phyloP scores from a whole-genome alignment of 2,888 invertebrate genomes.

The Embidobia sp. region DNA sequence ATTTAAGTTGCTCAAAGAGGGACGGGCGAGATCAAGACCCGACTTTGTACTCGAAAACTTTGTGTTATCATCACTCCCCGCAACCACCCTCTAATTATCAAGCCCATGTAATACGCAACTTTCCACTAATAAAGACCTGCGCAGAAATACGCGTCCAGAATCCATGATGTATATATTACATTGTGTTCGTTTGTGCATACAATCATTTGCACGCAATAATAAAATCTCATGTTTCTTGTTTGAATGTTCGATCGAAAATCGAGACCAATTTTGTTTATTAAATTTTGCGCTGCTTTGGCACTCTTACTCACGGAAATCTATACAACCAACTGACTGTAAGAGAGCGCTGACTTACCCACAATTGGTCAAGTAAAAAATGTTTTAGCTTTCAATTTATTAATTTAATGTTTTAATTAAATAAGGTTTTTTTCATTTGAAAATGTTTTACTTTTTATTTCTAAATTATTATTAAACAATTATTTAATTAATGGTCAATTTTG shows the following conservation, averaged over 20 bases:
- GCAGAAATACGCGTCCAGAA: constrained; percentile 18
- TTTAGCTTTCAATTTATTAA: too few relatives aligned
- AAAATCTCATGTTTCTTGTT: constrained; percentile 24
- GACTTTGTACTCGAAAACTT: constrained; percentile 30
- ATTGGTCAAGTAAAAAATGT: too few relatives aligned
- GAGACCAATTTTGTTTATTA: too few relatives aligned
- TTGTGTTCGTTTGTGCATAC: constrained; percentile 13
- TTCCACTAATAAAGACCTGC: constrained; percentile 40
- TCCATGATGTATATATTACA: constrained; percentile 24
- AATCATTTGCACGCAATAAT: constrained; percentile 33
- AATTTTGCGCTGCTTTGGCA: too few relatives aligned
- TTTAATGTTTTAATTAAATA: too few relatives aligned
- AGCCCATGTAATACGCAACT: constrained; percentile 27
- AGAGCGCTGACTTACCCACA: too few relatives aligned
- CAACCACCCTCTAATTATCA: constrained; percentile 37
- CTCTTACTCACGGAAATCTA: too few relatives aligned
- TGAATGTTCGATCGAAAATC: constrained; percentile 13
- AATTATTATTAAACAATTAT: too few relatives aligned
- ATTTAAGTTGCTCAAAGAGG: constrained; percentile 41
- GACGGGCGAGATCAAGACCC: constrained; percentile 34
- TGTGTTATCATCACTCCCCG: constrained; percentile 21
- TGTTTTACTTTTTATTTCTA: not conserved
- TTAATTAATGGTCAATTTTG: too few relatives aligned
- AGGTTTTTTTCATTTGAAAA: too few relatives aligned
- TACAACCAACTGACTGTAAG: too few relatives aligned